Evolutionary conservation across 2,888 invertebrate genomes (phyloP).

Genomic region (Melipona beecheii): DNA sequence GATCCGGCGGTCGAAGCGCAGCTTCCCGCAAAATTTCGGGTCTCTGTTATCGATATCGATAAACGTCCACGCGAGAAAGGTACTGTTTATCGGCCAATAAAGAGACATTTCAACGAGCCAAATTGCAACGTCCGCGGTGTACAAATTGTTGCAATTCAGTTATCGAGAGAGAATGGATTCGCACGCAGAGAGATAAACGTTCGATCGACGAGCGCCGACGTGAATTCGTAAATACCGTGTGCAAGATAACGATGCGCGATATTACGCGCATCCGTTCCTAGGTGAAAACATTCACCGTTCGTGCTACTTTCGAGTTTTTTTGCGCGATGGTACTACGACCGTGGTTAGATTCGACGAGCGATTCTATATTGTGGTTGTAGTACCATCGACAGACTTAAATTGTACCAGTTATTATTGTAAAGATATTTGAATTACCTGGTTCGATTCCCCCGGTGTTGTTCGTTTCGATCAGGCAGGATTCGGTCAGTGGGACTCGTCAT

Average conservation of each 20-base stretch:
- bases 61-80: constrained; percentile 16
- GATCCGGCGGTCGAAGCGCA: not conserved
- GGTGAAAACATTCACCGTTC: not conserved
- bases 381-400: not conserved
- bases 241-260: not conserved
- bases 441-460: not conserved
- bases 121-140: not conserved
- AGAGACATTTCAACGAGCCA: too few species aligned
- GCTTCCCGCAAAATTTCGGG: not conserved
- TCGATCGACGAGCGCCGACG: not conserved
- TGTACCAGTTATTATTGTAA: not conserved
- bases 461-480: not conserved
- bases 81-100: constrained; percentile 19
- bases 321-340: not conserved
- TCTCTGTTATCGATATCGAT: constrained; percentile 24
- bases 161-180: constrained; percentile 18
- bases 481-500: not conserved
- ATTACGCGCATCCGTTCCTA: not conserved
- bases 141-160: constrained; percentile 10
- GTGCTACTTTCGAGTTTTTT: not conserved
- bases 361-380: not conserved
- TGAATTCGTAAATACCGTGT: constrained; percentile 16
- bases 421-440: constrained; percentile 33
- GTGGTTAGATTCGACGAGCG: not conserved
- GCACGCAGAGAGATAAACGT: constrained; percentile 1